Base-by-base conservation (phyloP, 53 echinoderm and acorn worm species). In the Arbacia lixula region DNA sequence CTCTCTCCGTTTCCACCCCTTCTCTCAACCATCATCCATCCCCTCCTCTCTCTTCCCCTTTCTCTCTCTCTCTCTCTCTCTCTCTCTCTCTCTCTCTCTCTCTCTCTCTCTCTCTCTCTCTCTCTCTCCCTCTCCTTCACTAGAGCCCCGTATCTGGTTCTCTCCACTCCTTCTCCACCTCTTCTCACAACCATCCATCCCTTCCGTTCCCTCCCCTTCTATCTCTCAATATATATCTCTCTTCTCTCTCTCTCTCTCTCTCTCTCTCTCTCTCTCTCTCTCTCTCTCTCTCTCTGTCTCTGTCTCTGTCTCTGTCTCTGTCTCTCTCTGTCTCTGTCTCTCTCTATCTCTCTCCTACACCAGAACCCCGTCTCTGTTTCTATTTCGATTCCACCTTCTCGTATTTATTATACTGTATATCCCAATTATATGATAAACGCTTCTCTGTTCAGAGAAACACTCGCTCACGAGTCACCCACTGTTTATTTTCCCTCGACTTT, bases 201-300 rank as follows among this genome's bases (percentile, higher is more conserved):
- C n/a, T 2, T 51, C n/a, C 51, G 14, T 1, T 17, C n/a, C 51
- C 57, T 56, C 57, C 28, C 57, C 28, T 28, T 56, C 25, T 56
- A 5, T 56, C 57, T 56, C 57, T 56, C 57, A 26, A 6, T 56
- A 24, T 56, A 24, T 56, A 24, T 5, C 57, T 21, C 57, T 56
- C 57, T 56, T 56, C 57, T 56, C 57, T 56, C 57, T 56, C 57
- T 56, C 25, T 56, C 22, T 56, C 57, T 56, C 57, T 56, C 57
- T 56, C 24, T 56, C 57, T 56, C 57, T 56, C 57, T 5, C 57
- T 21, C 57, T 56, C 57, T 56, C 0, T 16, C 0, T 24, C 22
- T 56, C 0, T 24, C 22, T 56, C 4, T 56, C 5, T 24, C 22
- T 56, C 6, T 56, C 6, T 56, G 24, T 56, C 22, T 56, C 4